Percentiles rank a stretch among this genome's conserved stretches.
These are phyloP conservation scores for Perithous albicinctus DNA, from an alignment of 2,888 invertebrate genomes.

Conservation along the genomic window DNA sequence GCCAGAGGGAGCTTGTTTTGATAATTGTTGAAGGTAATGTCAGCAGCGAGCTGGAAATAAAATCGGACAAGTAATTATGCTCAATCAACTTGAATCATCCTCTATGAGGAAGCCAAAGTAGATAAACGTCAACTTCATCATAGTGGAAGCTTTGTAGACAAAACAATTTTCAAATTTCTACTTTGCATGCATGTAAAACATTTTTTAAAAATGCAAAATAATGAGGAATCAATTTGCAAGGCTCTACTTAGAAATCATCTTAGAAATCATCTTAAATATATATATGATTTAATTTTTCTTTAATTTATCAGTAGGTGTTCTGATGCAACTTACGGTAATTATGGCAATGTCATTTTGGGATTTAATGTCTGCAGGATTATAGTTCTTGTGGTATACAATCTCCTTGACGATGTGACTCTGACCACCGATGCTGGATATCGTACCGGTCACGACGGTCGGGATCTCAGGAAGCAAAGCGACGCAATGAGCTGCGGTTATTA, in stretches of 20 bases:
- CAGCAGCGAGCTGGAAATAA: constrained; percentile 27
- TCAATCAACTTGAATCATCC: no score
- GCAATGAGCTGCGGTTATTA: constrained; percentile 59
- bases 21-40: constrained; percentile 10
- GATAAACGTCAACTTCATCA: no score
- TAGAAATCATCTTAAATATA: no score
- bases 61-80: no score
- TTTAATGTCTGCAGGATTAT: neutral
- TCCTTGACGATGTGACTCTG: constrained; percentile 10
- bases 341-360: constrained; percentile 57
- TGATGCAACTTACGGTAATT: constrained; percentile 50
- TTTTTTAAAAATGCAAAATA: no score
- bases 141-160: no score
- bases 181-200: no score
- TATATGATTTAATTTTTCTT: neutral
- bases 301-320: neutral
- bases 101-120: no score
- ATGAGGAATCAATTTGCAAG: neutral
- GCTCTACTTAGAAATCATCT: no score
- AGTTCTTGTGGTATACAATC: constrained; percentile 6
- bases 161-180: no score
- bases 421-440: constrained; percentile 32
- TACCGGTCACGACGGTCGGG: constrained; percentile 43
- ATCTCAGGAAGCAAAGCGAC: neutral
- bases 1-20: constrained; percentile 50